These are phyloP conservation scores for Ictalurus furcatus DNA, from an alignment of 2,113 vertebrate species.

Conservation along the genomic window DNA sequence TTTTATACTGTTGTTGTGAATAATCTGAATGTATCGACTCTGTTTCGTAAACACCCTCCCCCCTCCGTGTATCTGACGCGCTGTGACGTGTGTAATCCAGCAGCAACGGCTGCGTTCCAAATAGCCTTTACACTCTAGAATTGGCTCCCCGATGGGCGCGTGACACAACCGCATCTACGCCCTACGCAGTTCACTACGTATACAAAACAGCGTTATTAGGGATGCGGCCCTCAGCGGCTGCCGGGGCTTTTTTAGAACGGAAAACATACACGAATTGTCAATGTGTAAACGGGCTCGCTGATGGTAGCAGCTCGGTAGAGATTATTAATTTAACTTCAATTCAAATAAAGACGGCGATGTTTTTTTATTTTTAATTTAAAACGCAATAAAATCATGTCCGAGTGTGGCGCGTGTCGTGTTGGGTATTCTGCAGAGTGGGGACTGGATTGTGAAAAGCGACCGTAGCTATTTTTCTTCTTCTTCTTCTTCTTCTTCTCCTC, in stretches of 20 bases:
- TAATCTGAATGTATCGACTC: not conserved
- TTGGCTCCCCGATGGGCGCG: not conserved
- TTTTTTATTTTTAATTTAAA: not conserved
- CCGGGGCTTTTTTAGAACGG: conserved; percentile 18
- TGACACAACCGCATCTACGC: not conserved
- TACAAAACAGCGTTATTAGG: not conserved
- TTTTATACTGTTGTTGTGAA: not conserved
- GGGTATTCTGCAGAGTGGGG: not conserved
- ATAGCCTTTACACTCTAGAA: rapidly evolving
- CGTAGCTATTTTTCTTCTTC: not conserved
- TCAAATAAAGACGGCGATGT: not conserved
- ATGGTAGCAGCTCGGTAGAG: not conserved
- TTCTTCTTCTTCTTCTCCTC: not conserved
- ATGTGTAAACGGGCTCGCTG: conserved; percentile 14
- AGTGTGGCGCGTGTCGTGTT: not conserved
- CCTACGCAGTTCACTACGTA: not conserved
- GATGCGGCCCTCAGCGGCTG: conserved; percentile 31
- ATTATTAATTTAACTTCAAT: no score
- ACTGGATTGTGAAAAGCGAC: not conserved
- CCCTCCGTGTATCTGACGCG: not conserved
- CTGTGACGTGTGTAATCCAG: conserved; percentile 17
- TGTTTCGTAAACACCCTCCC: not conserved
- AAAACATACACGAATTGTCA: conserved; percentile 28
- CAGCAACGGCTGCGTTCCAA: not conserved
- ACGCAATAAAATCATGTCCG: not conserved